Percentiles rank a stretch among this genome's conserved stretches.
Conservation (phyloP, 1,140 invertebrate genomes). For the Aphelenchoides avenae region DNA sequence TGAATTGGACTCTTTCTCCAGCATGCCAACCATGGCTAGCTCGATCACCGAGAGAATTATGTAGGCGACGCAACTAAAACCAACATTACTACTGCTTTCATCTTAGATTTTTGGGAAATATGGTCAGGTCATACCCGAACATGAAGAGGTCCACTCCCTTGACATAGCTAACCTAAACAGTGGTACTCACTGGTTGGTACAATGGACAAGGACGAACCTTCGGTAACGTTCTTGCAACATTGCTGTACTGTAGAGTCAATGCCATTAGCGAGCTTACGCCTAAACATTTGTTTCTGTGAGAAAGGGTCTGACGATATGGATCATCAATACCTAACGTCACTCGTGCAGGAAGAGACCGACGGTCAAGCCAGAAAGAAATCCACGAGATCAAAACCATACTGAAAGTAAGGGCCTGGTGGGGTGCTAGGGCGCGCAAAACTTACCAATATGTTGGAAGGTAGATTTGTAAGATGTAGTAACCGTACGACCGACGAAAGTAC, state of each 20-base stretch:
- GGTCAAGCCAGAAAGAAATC: slow-evolving; percentile 57
- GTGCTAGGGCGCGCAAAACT: slow-evolving; percentile 25
- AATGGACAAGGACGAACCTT: slow-evolving; percentile 39
- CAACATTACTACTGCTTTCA: no score
- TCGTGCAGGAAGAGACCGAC: slow-evolving; percentile 39
- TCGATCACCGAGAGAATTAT: slow-evolving; percentile 62
- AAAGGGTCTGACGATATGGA: not conserved
- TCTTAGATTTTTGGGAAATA: not conserved
- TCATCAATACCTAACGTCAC: slow-evolving; percentile 27
- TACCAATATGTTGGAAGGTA: slow-evolving; percentile 57
- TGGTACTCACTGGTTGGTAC: not conserved
- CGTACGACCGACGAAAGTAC: slow-evolving; percentile 61
- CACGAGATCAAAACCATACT: slow-evolving; percentile 56
- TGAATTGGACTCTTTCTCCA: slow-evolving; percentile 42
- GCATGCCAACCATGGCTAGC: slow-evolving; percentile 60
- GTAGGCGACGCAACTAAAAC: slow-evolving; percentile 60
- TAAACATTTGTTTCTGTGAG: slow-evolving; percentile 38
- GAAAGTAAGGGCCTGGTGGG: slow-evolving; percentile 5
- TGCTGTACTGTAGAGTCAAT: slow-evolving; percentile 55
- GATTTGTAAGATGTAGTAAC: slow-evolving; percentile 64
- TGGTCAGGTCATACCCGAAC: slow-evolving; percentile 29
- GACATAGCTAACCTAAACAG: slow-evolving; percentile 59
- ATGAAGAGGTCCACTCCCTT: slow-evolving; percentile 62
- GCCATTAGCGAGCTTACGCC: slow-evolving; percentile 58
- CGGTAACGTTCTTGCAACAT: slow-evolving; percentile 52